These are phyloP conservation scores for Aphis craccivora DNA, from an alignment of 1,140 invertebrate species.

Conservation along the genomic window DNA sequence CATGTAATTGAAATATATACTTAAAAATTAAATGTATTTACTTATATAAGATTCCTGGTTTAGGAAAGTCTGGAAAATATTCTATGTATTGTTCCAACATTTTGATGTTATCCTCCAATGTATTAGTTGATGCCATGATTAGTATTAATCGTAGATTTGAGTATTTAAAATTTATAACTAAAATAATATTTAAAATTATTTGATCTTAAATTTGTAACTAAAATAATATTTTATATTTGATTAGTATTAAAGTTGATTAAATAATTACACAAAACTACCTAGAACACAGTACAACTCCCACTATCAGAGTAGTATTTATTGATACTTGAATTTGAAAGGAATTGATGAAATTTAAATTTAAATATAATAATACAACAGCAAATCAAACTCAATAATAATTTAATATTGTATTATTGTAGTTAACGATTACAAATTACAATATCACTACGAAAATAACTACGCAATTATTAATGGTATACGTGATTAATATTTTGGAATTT, in stretches of 20 bases:
- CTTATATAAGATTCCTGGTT: constrained; percentile 79
- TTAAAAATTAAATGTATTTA: constrained; percentile 65
- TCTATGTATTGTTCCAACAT: constrained; percentile 66
- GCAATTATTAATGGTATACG: not conserved
- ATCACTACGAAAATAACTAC: not conserved
- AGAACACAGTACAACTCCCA: not conserved
- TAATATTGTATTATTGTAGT: not conserved
- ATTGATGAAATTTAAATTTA: not conserved
- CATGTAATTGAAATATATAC: not conserved
- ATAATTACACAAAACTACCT: not conserved
- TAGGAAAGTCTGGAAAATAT: constrained; percentile 79
- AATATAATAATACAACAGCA: not conserved
- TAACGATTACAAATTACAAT: not conserved
- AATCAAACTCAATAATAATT: not conserved
- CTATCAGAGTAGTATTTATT: not conserved
- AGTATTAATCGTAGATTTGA: not conserved
- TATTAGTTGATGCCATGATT: not conserved
- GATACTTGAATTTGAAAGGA: not conserved
- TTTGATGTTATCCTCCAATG: constrained; percentile 22
- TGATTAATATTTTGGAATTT: not conserved
- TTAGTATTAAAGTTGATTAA: not conserved
- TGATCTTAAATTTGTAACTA: not conserved
- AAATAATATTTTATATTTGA: not conserved
- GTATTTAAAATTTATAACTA: not conserved
- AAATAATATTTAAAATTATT: not conserved